phyloP scores from a whole-genome alignment of 2,888 invertebrate genomes.

The Tenthredo distinguenda region DNA sequence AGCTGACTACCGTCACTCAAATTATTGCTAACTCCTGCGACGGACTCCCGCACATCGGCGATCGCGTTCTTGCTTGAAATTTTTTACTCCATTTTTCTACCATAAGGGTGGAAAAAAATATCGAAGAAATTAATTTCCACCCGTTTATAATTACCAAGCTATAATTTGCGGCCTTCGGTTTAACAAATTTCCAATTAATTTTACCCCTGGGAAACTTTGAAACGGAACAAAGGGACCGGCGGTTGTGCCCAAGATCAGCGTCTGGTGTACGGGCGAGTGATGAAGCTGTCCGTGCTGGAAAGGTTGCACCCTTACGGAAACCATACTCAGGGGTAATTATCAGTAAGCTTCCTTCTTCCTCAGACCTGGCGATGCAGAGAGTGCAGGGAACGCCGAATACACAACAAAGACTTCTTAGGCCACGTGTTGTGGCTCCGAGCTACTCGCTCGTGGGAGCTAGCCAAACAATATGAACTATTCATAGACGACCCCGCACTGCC shows the following conservation, averaged over 20 bases:
- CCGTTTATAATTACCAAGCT: not conserved
- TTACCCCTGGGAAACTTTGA: not conserved
- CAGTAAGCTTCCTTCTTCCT: not conserved
- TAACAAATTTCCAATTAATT: conserved; percentile 1
- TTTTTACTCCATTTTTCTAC: too few species aligned
- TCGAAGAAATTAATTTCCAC: not conserved
- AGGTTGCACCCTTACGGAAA: not conserved
- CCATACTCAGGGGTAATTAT: conserved; percentile 33
- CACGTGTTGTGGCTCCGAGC: not conserved
- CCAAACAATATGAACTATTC: conserved; percentile 37
- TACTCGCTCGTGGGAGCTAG: not conserved
- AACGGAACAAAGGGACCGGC: not conserved
- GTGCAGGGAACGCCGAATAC: conserved; percentile 4
- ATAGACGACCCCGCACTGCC: conserved; percentile 6
- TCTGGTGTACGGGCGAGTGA: conserved; percentile 13
- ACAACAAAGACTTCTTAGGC: conserved; percentile 33
- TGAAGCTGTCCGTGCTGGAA: conserved; percentile 13
- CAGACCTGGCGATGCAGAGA: not conserved
- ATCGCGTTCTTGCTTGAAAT: not conserved
- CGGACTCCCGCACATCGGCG: not conserved
- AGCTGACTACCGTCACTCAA: conserved; percentile 71
- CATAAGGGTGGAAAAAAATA: too few species aligned
- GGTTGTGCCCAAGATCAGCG: conserved; percentile 12
- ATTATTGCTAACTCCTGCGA: conserved; percentile 68
- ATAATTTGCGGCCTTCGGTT: not conserved